These are phyloP conservation scores for Cheilosia variabilis DNA, from an alignment of 2,888 invertebrate species.

Conservation along the genomic window DNA sequence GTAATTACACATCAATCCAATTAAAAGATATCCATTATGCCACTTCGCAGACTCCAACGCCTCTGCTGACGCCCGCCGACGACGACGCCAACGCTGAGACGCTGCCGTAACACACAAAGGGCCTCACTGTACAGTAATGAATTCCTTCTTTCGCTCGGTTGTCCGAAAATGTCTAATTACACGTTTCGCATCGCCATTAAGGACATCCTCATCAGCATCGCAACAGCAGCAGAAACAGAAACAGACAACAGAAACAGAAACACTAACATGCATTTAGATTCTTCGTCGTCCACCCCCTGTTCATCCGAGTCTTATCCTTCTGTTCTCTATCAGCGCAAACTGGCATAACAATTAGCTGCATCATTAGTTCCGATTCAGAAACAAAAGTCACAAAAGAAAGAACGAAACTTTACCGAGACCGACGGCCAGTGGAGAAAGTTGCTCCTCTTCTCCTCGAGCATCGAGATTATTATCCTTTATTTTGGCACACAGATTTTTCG, in stretches of 20 bases:
- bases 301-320: slow-evolving; percentile 1
- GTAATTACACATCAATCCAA: slow-evolving; percentile 63
- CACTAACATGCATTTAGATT: slow-evolving; percentile 66
- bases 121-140: slow-evolving; percentile 57
- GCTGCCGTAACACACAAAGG: slow-evolving; percentile 35
- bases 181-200: slow-evolving; percentile 70
- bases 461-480: slow-evolving; percentile 71
- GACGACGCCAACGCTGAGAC: not conserved
- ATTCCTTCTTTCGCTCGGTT: slow-evolving; percentile 46
- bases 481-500: slow-evolving; percentile 72
- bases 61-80: slow-evolving; percentile 25
- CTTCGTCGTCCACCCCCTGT: slow-evolving; percentile 17
- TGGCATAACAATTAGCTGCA: slow-evolving; percentile 76
- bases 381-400: slow-evolving; percentile 62
- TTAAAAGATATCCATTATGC: slow-evolving; percentile 71
- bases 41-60: slow-evolving; percentile 57
- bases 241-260: slow-evolving; percentile 59
- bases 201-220: slow-evolving; percentile 60
- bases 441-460: slow-evolving; percentile 33
- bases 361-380: slow-evolving; percentile 74
- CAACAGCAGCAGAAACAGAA: slow-evolving; percentile 47
- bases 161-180: slow-evolving; percentile 74
- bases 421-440: slow-evolving; percentile 50
- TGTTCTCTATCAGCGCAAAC: slow-evolving; percentile 53
- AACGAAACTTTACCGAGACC: slow-evolving; percentile 1